These are phyloP conservation scores for Eupleurogrammus muticus DNA, from an alignment of 2,797 vertebrate genomes.

Conservation along the genomic window DNA sequence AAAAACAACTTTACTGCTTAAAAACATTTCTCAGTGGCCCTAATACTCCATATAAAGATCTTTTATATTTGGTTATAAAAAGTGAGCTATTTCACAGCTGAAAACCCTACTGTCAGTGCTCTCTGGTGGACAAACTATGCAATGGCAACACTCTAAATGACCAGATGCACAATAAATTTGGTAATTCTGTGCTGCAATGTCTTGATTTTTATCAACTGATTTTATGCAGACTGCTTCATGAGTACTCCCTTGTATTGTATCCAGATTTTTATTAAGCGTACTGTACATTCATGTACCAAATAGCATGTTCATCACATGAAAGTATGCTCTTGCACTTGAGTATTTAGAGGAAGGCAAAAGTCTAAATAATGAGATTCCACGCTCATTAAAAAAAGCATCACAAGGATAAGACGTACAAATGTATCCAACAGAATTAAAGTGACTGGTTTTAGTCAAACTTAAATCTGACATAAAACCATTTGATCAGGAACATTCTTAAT, in stretches of 20 bases:
- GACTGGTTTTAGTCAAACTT: slow-evolving; percentile 33
- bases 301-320: slow-evolving; percentile 66
- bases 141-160: not conserved
- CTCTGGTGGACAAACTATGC: slow-evolving; percentile 17
- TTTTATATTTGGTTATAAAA: not conserved
- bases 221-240: not conserved
- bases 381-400: slow-evolving; percentile 54
- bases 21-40: too few species aligned
- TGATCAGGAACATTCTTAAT: slow-evolving; percentile 29
- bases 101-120: not conserved
- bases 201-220: not conserved
- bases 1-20: too few species aligned
- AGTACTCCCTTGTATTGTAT: slow-evolving; percentile 33
- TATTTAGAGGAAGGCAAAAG: slow-evolving; percentile 45
- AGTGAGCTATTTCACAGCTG: not conserved
- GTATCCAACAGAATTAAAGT: slow-evolving; percentile 26
- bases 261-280: slow-evolving; percentile 76
- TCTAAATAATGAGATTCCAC: slow-evolving; percentile 39
- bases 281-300: slow-evolving; percentile 79
- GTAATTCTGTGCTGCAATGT: not conserved
- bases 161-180: not conserved
- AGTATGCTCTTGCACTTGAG: slow-evolving; percentile 49
- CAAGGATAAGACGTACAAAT: slow-evolving; percentile 33
- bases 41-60: too few species aligned
- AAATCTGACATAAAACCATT: slow-evolving; percentile 13